A percentile compares a stretch with the other conserved stretches of the same genome.
Conservation (phyloP, 2,113 vertebrate genomes). For the Upupa epops region DNA sequence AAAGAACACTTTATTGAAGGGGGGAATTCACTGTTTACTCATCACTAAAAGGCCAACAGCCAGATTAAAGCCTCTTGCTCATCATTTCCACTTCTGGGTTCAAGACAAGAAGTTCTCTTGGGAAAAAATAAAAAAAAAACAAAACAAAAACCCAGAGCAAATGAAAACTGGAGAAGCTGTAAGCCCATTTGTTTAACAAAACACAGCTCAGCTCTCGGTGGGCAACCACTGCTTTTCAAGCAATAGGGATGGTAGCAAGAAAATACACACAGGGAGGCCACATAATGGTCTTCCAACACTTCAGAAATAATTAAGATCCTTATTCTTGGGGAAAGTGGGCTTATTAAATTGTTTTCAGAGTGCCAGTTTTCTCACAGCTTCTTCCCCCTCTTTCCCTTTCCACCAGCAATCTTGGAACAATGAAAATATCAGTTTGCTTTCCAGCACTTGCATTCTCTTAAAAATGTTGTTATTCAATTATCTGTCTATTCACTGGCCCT, state of each 20-base stretch:
- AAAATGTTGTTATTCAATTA: constrained; percentile 68
- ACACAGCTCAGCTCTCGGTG: background rate
- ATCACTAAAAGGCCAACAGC: background rate
- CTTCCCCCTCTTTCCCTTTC: background rate
- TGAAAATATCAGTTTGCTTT: constrained; percentile 43
- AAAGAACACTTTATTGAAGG: background rate
- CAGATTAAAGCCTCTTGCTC: background rate
- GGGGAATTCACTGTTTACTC: background rate
- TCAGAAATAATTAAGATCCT: constrained; percentile 37
- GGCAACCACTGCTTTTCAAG: background rate
- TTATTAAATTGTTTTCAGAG: constrained; percentile 30
- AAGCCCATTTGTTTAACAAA: background rate
- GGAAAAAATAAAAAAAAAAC: background rate
- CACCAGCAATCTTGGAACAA: background rate
- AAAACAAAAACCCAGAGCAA: background rate
- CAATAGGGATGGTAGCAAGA: fast-evolving
- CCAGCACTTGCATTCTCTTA: constrained; percentile 40
- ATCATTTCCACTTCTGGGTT: background rate
- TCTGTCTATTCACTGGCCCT: constrained; percentile 36
- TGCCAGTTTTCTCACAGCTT: constrained; percentile 28
- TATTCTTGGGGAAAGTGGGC: background rate
- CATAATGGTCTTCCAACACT: background rate
- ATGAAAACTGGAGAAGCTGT: background rate
- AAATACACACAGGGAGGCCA: background rate
- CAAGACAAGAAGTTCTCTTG: background rate